A percentile compares a stretch with the other conserved stretches of the same genome.
Conservation (phyloP, 1,140 invertebrate genomes). For the Habropoda laboriosa region DNA sequence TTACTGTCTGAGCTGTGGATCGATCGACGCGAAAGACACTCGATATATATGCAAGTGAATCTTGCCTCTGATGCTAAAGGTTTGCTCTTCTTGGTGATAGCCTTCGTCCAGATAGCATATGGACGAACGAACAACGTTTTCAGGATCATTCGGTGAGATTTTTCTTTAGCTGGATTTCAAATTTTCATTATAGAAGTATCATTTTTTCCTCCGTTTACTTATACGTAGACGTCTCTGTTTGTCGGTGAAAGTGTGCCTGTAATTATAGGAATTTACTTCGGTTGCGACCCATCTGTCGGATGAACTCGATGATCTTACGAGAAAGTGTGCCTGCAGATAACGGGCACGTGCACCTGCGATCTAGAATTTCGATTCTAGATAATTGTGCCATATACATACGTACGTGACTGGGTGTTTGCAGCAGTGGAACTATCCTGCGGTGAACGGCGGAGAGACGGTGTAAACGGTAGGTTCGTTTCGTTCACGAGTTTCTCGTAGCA, state of each 20-base stretch:
- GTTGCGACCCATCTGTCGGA: not conserved
- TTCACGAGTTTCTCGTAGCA: constrained; percentile 40
- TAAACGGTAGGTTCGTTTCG: not conserved
- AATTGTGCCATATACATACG: not conserved
- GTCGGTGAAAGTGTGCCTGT: not conserved
- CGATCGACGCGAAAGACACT: not conserved
- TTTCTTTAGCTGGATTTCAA: not conserved
- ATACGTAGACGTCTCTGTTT: not conserved
- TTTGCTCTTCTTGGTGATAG: constrained; percentile 57
- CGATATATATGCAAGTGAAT: constrained; percentile 10
- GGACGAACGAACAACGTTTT: constrained; percentile 8
- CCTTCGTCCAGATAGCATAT: constrained; percentile 58
- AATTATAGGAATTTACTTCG: not conserved
- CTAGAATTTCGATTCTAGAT: too few species aligned
- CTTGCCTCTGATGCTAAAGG: constrained; percentile 75
- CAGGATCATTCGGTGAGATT: constrained; percentile 45
- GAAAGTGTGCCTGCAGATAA: constrained; percentile 5
- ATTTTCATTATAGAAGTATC: not conserved
- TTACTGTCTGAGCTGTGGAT: not conserved
- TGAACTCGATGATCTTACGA: constrained; percentile 3
- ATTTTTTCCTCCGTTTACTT: not conserved
- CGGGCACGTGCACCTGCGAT: constrained; percentile 6
- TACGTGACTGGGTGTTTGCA: not conserved
- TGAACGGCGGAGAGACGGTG: not conserved
- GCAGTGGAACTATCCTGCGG: not conserved